A percentile compares a stretch with the other conserved stretches of the same genome.
Evolutionary conservation across 37 sponge, comb jelly and placozoan genomes (phyloP).

Genomic region (Theonella swinhoei): DNA sequence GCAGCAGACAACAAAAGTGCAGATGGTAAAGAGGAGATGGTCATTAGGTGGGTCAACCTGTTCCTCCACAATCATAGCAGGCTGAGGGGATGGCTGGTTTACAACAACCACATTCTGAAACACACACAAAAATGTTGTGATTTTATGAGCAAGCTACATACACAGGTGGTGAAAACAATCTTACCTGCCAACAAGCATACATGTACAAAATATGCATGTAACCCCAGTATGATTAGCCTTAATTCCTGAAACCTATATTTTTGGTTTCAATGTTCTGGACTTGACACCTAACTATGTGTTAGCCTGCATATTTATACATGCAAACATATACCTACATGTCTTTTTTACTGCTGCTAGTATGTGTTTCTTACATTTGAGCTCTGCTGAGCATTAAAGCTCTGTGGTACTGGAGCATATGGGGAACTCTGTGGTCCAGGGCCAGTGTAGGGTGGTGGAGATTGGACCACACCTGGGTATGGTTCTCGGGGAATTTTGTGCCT

Average conservation of each 20-base stretch:
- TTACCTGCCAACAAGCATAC: not conserved
- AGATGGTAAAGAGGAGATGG: constrained; percentile 14
- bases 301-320: too few species aligned
- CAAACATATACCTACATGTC: too few species aligned
- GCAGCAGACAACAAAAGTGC: constrained; percentile 20
- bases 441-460: not conserved
- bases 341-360: too few species aligned
- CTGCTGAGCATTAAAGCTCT: not conserved
- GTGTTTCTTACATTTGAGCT: not conserved
- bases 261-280: too few species aligned
- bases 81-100: constrained; percentile 1
- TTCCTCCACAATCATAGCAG: not conserved
- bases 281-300: too few species aligned
- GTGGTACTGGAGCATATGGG: not conserved
- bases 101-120: constrained; percentile 24
- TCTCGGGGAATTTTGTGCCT: not conserved
- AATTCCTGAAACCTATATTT: too few species aligned
- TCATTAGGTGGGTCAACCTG: not conserved
- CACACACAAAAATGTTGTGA: not conserved
- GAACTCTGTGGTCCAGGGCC: not conserved
- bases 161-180: not conserved
- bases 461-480: too few species aligned
- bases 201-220: not conserved
- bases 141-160: not conserved
- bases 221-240: too few species aligned